Evolutionary conservation across 2,888 invertebrate species (phyloP).

Genomic region (Pegoplata infirma): DNA sequence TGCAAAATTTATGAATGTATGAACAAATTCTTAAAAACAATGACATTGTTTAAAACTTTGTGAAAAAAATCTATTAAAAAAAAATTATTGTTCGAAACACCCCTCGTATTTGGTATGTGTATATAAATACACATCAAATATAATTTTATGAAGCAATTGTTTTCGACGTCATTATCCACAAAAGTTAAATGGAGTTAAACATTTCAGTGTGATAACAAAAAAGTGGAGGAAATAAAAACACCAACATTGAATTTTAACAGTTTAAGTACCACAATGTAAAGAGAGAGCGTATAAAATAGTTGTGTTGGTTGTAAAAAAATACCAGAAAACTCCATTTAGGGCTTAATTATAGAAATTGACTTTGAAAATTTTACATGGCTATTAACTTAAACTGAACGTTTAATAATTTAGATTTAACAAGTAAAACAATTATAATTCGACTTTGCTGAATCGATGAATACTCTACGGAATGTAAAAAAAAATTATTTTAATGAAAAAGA

Average conservation of each 20-base stretch:
- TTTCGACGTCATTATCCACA: slow-evolving; percentile 44
- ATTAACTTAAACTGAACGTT: background rate
- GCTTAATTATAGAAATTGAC: slow-evolving; percentile 34
- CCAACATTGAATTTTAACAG: slow-evolving; percentile 38
- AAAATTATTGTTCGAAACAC: too few relatives aligned
- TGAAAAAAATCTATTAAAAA: too few relatives aligned
- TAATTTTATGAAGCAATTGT: slow-evolving; percentile 11
- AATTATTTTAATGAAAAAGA: too few relatives aligned
- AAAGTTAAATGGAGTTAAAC: slow-evolving; percentile 45
- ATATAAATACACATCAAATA: background rate
- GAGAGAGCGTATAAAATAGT: slow-evolving; percentile 67
- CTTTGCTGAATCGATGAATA: too few relatives aligned
- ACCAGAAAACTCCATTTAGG: slow-evolving; percentile 39
- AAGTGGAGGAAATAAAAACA: too few relatives aligned
- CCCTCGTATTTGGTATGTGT: too few relatives aligned
- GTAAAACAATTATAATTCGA: too few relatives aligned
- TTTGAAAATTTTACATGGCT: slow-evolving; percentile 12
- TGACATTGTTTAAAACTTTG: too few relatives aligned
- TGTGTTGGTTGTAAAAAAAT: background rate
- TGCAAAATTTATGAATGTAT: too few relatives aligned
- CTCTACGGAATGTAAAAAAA: too few relatives aligned
- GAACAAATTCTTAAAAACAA: too few relatives aligned
- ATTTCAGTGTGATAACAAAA: slow-evolving; percentile 32
- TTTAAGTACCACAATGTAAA: slow-evolving; percentile 65
- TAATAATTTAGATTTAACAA: background rate